Evolutionary conservation across 2,888 invertebrate genomes (phyloP).

Genomic region (Ypsolopha sequella): DNA sequence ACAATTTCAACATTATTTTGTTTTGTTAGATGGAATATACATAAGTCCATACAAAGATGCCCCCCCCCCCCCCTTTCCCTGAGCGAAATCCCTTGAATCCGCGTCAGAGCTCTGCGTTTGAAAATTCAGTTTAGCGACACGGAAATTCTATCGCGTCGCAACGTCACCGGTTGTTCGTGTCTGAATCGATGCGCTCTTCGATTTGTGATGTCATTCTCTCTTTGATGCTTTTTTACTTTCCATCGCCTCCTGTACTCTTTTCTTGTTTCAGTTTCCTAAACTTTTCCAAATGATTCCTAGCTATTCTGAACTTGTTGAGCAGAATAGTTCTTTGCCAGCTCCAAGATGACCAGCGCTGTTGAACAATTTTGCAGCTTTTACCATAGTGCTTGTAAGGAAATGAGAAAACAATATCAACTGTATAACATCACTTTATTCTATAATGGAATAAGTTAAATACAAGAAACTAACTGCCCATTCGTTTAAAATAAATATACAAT

Average conservation of each 20-base stretch:
- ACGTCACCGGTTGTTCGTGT: too few species aligned
- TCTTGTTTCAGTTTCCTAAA: constrained; percentile 23
- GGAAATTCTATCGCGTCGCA: too few species aligned
- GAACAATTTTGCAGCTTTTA: background rate
- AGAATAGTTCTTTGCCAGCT: constrained; percentile 43
- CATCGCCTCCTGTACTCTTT: constrained; percentile 5
- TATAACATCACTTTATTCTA: constrained; percentile 16
- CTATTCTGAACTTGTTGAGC: constrained; percentile 33
- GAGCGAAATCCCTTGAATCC: too few species aligned
- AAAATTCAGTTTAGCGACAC: too few species aligned
- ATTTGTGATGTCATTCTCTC: background rate
- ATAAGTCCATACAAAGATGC: too few species aligned
- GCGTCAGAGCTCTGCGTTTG: too few species aligned
- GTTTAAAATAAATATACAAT: background rate
- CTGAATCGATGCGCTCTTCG: too few species aligned
- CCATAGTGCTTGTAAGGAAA: background rate
- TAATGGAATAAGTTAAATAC: constrained; percentile 14
- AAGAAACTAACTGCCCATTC: constrained; percentile 6
- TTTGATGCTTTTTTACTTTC: constrained; percentile 15
- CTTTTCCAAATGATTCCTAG: constrained; percentile 33
- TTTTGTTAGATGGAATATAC: too few species aligned
- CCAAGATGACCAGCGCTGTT: constrained; percentile 43
- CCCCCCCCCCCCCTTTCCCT: too few species aligned
- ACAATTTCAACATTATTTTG: too few species aligned
- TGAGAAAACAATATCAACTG: constrained; percentile 9